Evolutionary conservation across 2,113 vertebrate genomes (phyloP).

Genomic region (Morphnarchus princeps): DNA sequence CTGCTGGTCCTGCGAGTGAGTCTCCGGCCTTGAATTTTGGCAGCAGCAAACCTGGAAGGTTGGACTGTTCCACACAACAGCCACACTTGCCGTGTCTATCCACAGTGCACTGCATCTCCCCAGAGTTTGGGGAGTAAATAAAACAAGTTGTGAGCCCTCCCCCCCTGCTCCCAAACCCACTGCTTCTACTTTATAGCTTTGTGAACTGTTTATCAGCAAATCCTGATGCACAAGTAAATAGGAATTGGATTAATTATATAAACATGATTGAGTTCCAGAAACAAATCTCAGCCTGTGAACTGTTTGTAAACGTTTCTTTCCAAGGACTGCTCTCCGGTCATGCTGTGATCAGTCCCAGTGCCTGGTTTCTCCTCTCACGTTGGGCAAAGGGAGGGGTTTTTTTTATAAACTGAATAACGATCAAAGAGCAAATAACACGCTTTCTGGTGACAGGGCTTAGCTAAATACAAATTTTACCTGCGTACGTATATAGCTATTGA

Average conservation of each 20-base stretch:
- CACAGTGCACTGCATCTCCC: not conserved
- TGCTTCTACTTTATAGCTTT: not conserved
- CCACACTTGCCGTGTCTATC: not conserved
- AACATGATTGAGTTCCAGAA: not conserved
- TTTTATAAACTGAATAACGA: not conserved
- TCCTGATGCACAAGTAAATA: not conserved
- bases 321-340: not conserved
- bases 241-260: not conserved
- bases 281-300: not conserved
- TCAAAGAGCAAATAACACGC: conserved; percentile 15
- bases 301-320: not conserved
- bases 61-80: not conserved
- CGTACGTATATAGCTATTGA: conserved; percentile 43
- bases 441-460: not conserved
- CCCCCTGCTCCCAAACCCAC: not conserved
- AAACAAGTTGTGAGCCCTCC: not conserved
- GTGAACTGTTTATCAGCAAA: not conserved
- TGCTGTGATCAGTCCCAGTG: not conserved
- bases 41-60: not conserved
- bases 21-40: not conserved
- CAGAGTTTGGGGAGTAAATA: not conserved
- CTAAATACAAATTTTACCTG: conserved; percentile 41
- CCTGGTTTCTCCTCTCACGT: not conserved
- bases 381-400: not conserved
- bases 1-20: not conserved